Base-by-base conservation (phyloP, 2,113 vertebrate genomes). In the Osmerus mordax region DNA sequence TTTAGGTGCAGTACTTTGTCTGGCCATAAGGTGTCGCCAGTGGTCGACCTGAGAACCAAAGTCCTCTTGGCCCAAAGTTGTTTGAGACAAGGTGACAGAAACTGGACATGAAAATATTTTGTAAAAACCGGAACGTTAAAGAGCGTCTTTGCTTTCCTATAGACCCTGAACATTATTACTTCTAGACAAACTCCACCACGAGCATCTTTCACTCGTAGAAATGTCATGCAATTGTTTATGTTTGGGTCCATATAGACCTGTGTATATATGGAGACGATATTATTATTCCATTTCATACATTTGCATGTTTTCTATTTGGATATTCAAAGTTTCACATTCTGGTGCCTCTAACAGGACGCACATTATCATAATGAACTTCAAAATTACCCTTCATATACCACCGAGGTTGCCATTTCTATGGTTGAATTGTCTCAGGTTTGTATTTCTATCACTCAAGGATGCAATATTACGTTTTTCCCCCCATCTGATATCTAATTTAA, bases 361-460 rank as follows among this genome's bases (percentile, higher is more conserved):
- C 41, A 12, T 12, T 7, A 9, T 47, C 41, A 11, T 47, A 47
- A 47, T 12, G 41, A 47, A 12, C 41, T 47, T 47, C 41, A 47
- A 12, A 47, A 47, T 47, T 9, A 11, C 41, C 41, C 41, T 9
- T 47, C 7, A 47, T 36, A 36, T 69, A 51, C 74, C 78, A 78
- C 71, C 76, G 1, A 77, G 78, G 70, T 70, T 83, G 84, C 83
- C 83, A 88, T 89, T 86, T 87, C 75, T 55, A 66, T n/a, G 68
- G 75, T 79, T 70, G 80, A 78, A 81, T 82, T 75, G 76, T 71
- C 66, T 86, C 81, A 11, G 74, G 85, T 89, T 86, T 84, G 79
- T 83, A 78, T 84, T 65, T 74, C 59, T 83, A 83, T 88, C 82
- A 70, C 73, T 85, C 75, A 84, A 83, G 84, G 76, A 80, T 80